Percentiles rank a stretch among this genome's conserved stretches.
Conservation (phyloP, 2,113 vertebrate genomes). For the Hippocampus comes region DNA sequence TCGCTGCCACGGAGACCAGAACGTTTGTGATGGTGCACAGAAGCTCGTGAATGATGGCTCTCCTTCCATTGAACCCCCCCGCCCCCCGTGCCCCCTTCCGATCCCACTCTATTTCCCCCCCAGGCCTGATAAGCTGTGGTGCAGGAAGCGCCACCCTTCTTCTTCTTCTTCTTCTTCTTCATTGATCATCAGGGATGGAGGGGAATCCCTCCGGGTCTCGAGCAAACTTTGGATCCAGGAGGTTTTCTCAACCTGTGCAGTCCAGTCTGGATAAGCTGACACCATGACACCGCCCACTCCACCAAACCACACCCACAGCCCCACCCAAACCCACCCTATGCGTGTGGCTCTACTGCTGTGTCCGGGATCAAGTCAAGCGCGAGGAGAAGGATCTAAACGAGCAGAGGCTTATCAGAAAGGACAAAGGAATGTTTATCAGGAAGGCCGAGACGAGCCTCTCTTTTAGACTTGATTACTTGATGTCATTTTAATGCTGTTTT, state of each 20-base stretch:
- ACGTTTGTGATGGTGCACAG: slow-evolving; percentile 10
- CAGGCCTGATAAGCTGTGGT: slow-evolving; percentile 68
- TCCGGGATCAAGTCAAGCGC: slow-evolving; percentile 26
- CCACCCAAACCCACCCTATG: slow-evolving; percentile 7
- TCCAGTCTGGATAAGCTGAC: slow-evolving; percentile 75
- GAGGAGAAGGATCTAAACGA: slow-evolving; percentile 36
- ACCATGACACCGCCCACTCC: slow-evolving; percentile 11
- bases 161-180: slow-evolving; percentile 66
- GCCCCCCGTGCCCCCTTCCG: not conserved
- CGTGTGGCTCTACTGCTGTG: slow-evolving; percentile 25
- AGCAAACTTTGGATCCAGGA: slow-evolving; percentile 49
- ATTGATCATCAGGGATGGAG: slow-evolving; percentile 70
- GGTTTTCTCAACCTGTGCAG: slow-evolving; percentile 68
- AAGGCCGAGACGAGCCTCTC: slow-evolving; percentile 52
- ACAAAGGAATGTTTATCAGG: slow-evolving; percentile 64
- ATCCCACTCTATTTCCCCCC: slow-evolving; percentile 34
- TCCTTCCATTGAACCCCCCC: not conserved
- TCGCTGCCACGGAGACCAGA: slow-evolving; percentile 7
- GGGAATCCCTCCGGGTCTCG: slow-evolving; percentile 53
- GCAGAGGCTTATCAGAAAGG: slow-evolving; percentile 51
- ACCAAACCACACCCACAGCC: not conserved
- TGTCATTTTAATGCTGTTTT: slow-evolving; percentile 72
- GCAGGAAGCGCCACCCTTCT: slow-evolving; percentile 53
- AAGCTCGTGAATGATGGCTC: slow-evolving; percentile 8
- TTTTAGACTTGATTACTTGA: slow-evolving; percentile 71